These are phyloP conservation scores for Drosophila borborema DNA, from an alignment of 2,888 invertebrate species.

Conservation along the genomic window DNA sequence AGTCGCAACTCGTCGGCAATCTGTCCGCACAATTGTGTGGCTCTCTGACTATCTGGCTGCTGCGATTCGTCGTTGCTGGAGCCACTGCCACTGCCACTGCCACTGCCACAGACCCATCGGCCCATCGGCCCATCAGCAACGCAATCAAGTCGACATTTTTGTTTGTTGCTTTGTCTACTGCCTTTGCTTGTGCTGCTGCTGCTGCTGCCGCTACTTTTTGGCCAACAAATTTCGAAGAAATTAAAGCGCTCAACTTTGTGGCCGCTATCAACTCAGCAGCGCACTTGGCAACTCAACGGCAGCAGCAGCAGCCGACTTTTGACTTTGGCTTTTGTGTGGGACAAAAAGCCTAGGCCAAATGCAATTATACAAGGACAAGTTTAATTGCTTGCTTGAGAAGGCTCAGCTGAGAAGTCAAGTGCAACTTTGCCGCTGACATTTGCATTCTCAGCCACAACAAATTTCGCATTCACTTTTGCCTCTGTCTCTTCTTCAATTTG, in stretches of 20 bases:
- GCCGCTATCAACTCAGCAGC: constrained; percentile 76
- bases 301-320: constrained; percentile 54
- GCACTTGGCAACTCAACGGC: constrained; percentile 74
- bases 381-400: constrained; percentile 82
- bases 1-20: constrained; percentile 67
- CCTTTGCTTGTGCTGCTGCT: constrained; percentile 5
- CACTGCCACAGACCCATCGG: constrained; percentile 17
- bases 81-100: constrained; percentile 12
- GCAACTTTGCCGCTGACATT: constrained; percentile 58
- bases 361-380: constrained; percentile 84
- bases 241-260: constrained; percentile 77
- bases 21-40: constrained; percentile 74
- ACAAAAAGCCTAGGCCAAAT: constrained; percentile 66
- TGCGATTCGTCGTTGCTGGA: constrained; percentile 3
- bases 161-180: constrained; percentile 72
- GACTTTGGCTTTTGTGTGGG: constrained; percentile 60
- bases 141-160: constrained; percentile 80
- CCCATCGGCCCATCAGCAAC: constrained; percentile 65
- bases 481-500: neutral
- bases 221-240: constrained; percentile 79
- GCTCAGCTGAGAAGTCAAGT: constrained; percentile 17
- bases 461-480: neutral
- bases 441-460: constrained; percentile 26
- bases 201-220: constrained; percentile 23
- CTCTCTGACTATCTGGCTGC: constrained; percentile 9